Conservation (phyloP, 2,888 invertebrate species). For the Patella pellucida region DNA sequence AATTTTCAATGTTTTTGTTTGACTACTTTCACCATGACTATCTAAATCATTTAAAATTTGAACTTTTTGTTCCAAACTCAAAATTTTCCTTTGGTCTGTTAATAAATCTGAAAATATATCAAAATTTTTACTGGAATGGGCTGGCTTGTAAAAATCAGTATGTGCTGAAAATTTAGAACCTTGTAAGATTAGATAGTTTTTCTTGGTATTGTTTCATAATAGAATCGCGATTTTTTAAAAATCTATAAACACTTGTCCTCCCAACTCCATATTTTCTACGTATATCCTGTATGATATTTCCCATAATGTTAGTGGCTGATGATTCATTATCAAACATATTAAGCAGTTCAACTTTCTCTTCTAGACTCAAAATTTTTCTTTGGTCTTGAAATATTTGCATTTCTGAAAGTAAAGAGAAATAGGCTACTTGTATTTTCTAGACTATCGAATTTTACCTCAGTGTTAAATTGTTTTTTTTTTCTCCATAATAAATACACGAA, state of each 20-base stretch:
- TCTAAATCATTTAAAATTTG: neutral
- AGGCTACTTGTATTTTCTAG: no score
- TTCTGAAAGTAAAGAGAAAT: conserved; percentile 6
- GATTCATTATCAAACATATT: neutral
- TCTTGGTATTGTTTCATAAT: no score
- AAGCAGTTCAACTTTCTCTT: neutral
- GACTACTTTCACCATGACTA: neutral
- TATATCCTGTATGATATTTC: neutral
- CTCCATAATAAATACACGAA: no score
- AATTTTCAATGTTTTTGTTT: neutral
- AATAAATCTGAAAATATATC: conserved; percentile 3
- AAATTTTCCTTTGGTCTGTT: neutral
- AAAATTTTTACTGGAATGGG: neutral
- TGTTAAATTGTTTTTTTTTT: no score
- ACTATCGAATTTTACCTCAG: no score
- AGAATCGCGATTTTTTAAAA: neutral
- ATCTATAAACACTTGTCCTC: neutral
- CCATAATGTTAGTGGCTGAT: no score
- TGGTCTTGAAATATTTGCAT: neutral
- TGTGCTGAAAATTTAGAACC: no score
- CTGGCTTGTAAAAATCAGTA: no score
- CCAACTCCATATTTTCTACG: conserved; percentile 1
- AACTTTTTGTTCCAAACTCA: neutral
- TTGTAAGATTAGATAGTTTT: no score
- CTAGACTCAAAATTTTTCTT: neutral